These are phyloP conservation scores for Batillaria attramentaria DNA, from an alignment of 1,140 invertebrate species.

Conservation along the genomic window DNA sequence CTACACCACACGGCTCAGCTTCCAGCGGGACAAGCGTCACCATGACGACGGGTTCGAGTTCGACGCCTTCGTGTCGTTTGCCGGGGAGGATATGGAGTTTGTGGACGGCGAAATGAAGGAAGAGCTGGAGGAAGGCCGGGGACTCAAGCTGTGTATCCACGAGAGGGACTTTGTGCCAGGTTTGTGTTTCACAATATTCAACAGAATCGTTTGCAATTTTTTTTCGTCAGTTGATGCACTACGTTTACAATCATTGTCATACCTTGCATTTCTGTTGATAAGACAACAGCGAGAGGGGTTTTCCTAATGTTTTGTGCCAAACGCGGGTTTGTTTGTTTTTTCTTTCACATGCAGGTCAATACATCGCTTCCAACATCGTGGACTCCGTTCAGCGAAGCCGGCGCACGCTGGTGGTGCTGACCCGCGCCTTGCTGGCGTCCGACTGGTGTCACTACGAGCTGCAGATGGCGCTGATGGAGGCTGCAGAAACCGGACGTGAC, in stretches of 20 bases:
- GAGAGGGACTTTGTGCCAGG: constrained; percentile 58
- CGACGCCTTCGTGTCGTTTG: constrained; percentile 54
- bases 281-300: too few species aligned
- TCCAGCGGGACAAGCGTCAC: not conserved
- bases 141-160: constrained; percentile 48
- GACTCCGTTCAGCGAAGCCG: constrained; percentile 76
- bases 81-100: constrained; percentile 39
- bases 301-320: too few species aligned
- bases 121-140: constrained; percentile 38
- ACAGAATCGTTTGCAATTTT: too few species aligned
- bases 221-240: too few species aligned
- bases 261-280: too few species aligned
- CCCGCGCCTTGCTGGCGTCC: constrained; percentile 77
- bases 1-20: constrained; percentile 39
- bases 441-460: constrained; percentile 80
- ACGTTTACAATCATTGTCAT: too few species aligned
- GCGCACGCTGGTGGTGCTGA: constrained; percentile 77
- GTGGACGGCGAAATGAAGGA: constrained; percentile 32
- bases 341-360: too few species aligned
- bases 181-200: too few species aligned
- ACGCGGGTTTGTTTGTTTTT: too few species aligned
- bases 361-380: constrained; percentile 77
- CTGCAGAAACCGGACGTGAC: constrained; percentile 27
- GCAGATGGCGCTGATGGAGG: constrained; percentile 44
- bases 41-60: constrained; percentile 27